Percentiles rank a stretch among this genome's conserved stretches.
Evolutionary conservation across 2,797 vertebrate genomes (phyloP).

Genomic region (Fistularia tabacaria): DNA sequence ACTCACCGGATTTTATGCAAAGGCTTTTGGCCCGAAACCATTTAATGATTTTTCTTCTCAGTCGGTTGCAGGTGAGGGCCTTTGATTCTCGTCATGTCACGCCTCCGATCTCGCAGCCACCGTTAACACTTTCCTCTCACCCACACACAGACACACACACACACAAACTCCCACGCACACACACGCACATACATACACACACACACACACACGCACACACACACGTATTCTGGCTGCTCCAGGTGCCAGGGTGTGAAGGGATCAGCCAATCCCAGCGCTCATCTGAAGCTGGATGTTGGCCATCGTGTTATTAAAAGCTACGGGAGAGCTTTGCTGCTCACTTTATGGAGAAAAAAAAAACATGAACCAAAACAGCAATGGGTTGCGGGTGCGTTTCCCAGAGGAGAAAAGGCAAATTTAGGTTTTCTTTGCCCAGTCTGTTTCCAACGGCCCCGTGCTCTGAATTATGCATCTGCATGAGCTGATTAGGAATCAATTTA

Average conservation of each 20-base stretch:
- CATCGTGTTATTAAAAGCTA: conserved; percentile 94
- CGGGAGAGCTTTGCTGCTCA: conserved; percentile 83
- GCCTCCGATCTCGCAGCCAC: conserved; percentile 67
- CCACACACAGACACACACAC: conserved; percentile 13
- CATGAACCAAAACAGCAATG: conserved; percentile 45
- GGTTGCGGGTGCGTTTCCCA: conserved; percentile 14
- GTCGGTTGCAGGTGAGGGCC: conserved; percentile 84
- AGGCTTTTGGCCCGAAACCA: conserved; percentile 84
- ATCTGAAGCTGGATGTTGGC: conserved; percentile 88
- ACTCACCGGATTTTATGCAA: conserved; percentile 64
- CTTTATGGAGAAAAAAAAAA: conserved; percentile 49
- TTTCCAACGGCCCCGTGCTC: not conserved
- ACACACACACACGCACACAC: conserved; percentile 21
- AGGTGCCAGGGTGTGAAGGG: conserved; percentile 83
- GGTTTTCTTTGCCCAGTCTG: conserved; percentile 21
- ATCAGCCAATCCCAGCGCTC: conserved; percentile 79
- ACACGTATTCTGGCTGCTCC: conserved; percentile 77
- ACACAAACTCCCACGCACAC: conserved; percentile 11
- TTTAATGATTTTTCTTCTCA: conserved; percentile 85
- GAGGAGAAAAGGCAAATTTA: conserved; percentile 27
- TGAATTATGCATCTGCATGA: conserved; percentile 22
- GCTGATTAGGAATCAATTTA: conserved; percentile 57
- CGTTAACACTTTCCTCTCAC: conserved; percentile 49
- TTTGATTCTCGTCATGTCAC: conserved; percentile 84
- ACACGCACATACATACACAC: conserved; percentile 22